Evolutionary conservation across 2,113 vertebrate species (phyloP).

Genomic region (Suricata suricatta): DNA sequence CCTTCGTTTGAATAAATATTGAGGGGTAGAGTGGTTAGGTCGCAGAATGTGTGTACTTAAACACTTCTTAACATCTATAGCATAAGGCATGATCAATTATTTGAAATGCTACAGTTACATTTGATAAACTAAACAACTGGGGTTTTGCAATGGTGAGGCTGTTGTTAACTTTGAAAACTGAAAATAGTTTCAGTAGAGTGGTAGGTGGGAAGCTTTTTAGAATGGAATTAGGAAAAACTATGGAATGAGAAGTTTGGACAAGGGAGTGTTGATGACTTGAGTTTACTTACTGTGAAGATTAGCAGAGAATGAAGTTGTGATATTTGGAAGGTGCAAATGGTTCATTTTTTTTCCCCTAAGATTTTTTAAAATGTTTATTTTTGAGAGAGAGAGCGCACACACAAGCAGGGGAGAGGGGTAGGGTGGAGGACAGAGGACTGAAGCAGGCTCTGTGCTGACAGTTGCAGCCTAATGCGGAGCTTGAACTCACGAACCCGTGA

Average conservation of each 20-base stretch:
- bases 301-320: neutral
- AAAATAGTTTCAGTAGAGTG: neutral
- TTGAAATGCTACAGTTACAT: neutral
- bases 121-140: neutral
- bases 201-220: neutral
- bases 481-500: too few species aligned
- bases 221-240: neutral
- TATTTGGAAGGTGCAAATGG: neutral
- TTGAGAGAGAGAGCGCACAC: too few species aligned
- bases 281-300: neutral
- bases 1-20: neutral
- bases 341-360: neutral
- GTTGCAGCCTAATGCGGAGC: too few species aligned
- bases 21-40: neutral
- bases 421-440: too few species aligned
- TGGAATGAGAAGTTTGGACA: neutral
- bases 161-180: conserved; percentile 19
- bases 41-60: neutral
- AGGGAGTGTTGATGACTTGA: neutral
- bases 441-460: too few species aligned
- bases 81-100: neutral
- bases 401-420: too few species aligned
- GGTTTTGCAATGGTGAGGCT: neutral
- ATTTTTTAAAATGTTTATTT: too few species aligned
- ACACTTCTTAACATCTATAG: neutral